These are phyloP conservation scores for Castor canadensis DNA, from an alignment of 2,113 vertebrate species.

Conservation along the genomic window DNA sequence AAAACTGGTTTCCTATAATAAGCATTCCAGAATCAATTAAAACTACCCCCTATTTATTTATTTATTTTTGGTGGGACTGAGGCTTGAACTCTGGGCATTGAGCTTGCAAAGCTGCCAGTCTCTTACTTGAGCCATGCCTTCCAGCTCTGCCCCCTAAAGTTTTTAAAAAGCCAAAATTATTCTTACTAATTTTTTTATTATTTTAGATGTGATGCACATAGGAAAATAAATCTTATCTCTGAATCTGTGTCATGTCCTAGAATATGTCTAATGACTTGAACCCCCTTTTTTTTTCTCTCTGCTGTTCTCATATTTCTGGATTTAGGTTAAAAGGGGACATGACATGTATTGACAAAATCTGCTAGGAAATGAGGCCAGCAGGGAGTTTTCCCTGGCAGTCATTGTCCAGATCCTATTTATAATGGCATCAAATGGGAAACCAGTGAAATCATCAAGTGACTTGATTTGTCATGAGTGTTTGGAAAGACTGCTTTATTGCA, in stretches of 20 bases:
- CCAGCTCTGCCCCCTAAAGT: background rate
- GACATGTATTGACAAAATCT: constrained; percentile 38
- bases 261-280: constrained; percentile 15
- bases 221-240: background rate
- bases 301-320: background rate
- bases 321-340: constrained; percentile 30
- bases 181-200: background rate
- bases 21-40: constrained; percentile 32
- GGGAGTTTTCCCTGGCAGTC: background rate
- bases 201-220: background rate
- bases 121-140: no score
- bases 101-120: no score
- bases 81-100: no score
- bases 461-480: background rate
- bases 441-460: constrained; percentile 44
- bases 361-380: constrained; percentile 13
- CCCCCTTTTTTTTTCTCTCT: background rate
- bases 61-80: no score
- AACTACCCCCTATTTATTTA: no score
- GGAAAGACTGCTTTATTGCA: constrained; percentile 12
- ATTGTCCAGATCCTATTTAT: constrained; percentile 34
- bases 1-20: background rate
- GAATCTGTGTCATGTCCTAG: constrained; percentile 22
- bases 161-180: constrained; percentile 4
- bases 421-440: constrained; percentile 39